Evolutionary conservation across 1,140 invertebrate genomes (phyloP).

Genomic region (Drosophila punjabiensis): DNA sequence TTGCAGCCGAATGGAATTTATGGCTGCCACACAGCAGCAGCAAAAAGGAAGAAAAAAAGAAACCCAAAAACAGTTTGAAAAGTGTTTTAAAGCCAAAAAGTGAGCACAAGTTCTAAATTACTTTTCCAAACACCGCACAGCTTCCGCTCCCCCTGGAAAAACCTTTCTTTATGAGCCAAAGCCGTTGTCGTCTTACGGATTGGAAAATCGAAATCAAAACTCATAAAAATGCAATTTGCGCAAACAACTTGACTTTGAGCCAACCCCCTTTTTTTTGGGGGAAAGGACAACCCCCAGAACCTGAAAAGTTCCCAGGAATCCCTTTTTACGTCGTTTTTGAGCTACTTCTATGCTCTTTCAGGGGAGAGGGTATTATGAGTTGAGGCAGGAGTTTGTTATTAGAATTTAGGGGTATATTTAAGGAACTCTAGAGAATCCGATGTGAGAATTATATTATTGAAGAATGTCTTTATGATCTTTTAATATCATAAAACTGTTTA

Average conservation of each 20-base stretch:
- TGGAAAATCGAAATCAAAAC: conserved; percentile 77
- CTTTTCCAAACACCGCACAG: conserved; percentile 46
- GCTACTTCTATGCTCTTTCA: conserved; percentile 11
- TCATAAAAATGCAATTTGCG: conserved; percentile 81
- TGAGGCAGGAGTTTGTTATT: neutral
- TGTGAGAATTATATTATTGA: neutral
- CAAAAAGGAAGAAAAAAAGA: conserved; percentile 13
- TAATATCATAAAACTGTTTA: neutral
- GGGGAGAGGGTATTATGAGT: neutral
- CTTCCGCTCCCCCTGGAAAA: neutral
- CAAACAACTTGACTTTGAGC: conserved; percentile 70
- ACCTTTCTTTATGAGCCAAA: neutral
- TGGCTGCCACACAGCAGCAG: conserved; percentile 27
- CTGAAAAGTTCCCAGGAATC: neutral
- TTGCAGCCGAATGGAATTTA: conserved; percentile 63
- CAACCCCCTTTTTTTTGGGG: neutral
- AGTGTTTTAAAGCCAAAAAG: conserved; percentile 56
- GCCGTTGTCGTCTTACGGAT: conserved; percentile 44
- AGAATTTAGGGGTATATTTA: neutral
- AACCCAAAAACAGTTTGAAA: conserved; percentile 46
- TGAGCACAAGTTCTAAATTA: conserved; percentile 67
- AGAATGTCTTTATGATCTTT: neutral
- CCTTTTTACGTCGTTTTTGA: neutral
- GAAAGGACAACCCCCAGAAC: conserved; percentile 14
- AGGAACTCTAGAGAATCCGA: neutral